These are phyloP conservation scores for Alces alces DNA, from an alignment of 2,113 vertebrate genomes.

Conservation along the genomic window DNA sequence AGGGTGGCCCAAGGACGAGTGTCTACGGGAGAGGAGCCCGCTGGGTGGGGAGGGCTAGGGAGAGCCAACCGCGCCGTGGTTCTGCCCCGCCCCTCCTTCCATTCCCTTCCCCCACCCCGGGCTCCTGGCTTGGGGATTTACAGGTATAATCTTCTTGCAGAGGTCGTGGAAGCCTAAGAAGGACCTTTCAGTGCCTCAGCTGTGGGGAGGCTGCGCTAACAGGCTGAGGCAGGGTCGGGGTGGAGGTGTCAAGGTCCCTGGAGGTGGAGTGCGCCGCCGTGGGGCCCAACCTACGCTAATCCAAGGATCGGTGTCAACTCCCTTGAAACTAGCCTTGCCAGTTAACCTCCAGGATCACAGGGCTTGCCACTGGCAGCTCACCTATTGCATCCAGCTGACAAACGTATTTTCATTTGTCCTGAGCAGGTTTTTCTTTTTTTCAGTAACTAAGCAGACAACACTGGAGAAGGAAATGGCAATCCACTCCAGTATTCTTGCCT, in stretches of 20 bases:
- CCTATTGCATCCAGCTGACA: neutral
- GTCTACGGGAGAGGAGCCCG: accelerated
- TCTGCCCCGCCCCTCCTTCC: neutral
- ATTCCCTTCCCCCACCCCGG: neutral
- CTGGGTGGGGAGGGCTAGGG: neutral
- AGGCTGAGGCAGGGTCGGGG: neutral
- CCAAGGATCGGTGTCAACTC: neutral
- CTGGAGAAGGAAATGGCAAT: neutral
- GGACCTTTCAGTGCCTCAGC: constrained; percentile 23
- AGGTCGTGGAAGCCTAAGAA: constrained; percentile 59
- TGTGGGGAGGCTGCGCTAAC: neutral
- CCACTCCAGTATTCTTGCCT: neutral
- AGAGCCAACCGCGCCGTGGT: accelerated
- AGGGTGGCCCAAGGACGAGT: neutral
- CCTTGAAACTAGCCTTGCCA: neutral
- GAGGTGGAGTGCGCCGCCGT: neutral
- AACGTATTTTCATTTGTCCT: neutral
- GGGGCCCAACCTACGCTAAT: neutral
- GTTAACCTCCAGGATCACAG: neutral
- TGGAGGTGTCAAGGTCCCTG: neutral
- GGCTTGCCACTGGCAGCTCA: neutral
- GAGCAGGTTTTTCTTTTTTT: neutral
- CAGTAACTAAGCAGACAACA: neutral
- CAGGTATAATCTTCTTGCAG: constrained; percentile 61
- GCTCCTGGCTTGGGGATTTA: constrained; percentile 40